These are phyloP conservation scores for Morphnarchus princeps DNA, from an alignment of 2,113 vertebrate species.

Conservation along the genomic window DNA sequence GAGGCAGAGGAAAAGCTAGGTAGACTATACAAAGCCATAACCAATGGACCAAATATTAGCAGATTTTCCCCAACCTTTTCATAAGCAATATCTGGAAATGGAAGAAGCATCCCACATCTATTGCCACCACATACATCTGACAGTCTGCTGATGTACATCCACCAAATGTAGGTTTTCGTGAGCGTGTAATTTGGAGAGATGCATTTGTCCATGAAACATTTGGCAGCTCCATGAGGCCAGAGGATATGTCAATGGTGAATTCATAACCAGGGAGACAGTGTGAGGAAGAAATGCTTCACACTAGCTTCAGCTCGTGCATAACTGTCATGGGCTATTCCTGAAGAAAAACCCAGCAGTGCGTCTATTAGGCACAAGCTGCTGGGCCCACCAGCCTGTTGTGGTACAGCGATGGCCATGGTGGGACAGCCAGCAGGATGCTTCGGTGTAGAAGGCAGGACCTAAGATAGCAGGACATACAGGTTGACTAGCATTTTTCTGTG, in stretches of 20 bases:
- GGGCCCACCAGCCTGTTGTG: not conserved
- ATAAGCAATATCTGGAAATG: conserved; percentile 67
- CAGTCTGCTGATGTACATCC: not conserved
- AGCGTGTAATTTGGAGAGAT: not conserved
- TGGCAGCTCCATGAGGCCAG: not conserved
- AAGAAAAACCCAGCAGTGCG: not conserved
- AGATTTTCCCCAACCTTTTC: conserved; percentile 57
- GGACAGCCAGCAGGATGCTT: not conserved
- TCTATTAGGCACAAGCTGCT: not conserved
- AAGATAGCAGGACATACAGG: not conserved
- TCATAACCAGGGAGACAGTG: not conserved
- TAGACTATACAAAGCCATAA: conserved; percentile 34
- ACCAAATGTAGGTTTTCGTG: not conserved
- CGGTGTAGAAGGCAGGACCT: not conserved
- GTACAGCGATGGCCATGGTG: not conserved
- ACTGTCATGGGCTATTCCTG: not conserved
- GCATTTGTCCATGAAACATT: not conserved
- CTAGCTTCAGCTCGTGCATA: not conserved
- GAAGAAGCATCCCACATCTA: not conserved
- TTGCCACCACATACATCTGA: not conserved
- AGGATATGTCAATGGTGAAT: not conserved
- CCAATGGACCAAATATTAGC: conserved; percentile 66
- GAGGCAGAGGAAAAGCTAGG: not conserved
- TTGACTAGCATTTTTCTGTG: not conserved
- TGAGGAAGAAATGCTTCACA: not conserved